Conservation (phyloP, 1,140 invertebrate genomes). For the Bombus ignitus region DNA sequence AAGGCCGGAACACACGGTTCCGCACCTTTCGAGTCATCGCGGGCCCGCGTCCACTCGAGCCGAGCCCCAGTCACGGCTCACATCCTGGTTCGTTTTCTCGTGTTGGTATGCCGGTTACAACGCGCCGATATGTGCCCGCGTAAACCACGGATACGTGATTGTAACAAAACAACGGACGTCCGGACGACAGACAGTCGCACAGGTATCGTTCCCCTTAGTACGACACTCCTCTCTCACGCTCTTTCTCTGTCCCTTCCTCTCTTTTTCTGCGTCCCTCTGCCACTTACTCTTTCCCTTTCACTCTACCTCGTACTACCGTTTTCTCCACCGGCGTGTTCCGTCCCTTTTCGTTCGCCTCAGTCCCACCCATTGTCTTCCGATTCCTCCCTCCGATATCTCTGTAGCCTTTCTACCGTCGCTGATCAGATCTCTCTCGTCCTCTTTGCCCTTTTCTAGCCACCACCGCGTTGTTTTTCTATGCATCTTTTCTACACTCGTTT, state of each 20-base stretch:
- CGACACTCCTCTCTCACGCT: slow-evolving; percentile 59
- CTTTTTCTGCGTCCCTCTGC: slow-evolving; percentile 11
- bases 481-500: slow-evolving; percentile 1
- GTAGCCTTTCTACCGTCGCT: slow-evolving; percentile 40
- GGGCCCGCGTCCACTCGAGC: slow-evolving; percentile 65
- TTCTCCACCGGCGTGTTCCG: not conserved
- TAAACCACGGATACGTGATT: slow-evolving; percentile 79
- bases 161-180: slow-evolving; percentile 82
- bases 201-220: slow-evolving; percentile 77
- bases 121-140: slow-evolving; percentile 72
- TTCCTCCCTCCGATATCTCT: slow-evolving; percentile 38
- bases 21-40: slow-evolving; percentile 64
- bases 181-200: slow-evolving; percentile 81
- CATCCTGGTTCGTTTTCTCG: slow-evolving; percentile 75
- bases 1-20: slow-evolving; percentile 65
- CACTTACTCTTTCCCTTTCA: slow-evolving; percentile 35
- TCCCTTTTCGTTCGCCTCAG: not conserved
- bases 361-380: slow-evolving; percentile 30
- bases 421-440: slow-evolving; percentile 54
- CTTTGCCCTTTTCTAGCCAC: slow-evolving; percentile 35
- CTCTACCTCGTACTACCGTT: not conserved
- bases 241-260: slow-evolving; percentile 41
- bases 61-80: slow-evolving; percentile 63
- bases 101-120: slow-evolving; percentile 43
- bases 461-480: slow-evolving; percentile 36